phyloP scores from a whole-genome alignment of 2,113 vertebrate genomes.

The Micromys minutus region DNA sequence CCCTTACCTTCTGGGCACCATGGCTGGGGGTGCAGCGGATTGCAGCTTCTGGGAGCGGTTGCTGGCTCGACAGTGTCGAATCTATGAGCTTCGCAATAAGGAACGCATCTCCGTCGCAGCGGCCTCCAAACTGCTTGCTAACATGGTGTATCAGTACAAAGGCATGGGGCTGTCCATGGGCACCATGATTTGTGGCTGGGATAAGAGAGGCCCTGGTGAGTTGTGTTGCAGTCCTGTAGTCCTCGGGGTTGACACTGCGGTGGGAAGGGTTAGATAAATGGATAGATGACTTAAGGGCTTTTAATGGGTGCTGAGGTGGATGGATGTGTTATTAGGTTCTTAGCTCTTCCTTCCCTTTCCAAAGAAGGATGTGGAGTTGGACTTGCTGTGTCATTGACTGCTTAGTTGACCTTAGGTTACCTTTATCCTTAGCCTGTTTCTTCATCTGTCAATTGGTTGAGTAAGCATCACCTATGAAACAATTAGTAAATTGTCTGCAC shows the following conservation, averaged over 20 bases:
- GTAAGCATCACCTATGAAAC: neutral
- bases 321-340: neutral
- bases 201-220: constrained; percentile 95
- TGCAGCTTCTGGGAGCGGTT: constrained; percentile 96
- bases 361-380: neutral
- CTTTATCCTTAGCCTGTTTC: constrained; percentile 44
- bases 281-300: neutral
- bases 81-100: constrained; percentile 96
- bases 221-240: neutral
- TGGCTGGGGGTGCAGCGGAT: constrained; percentile 94
- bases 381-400: constrained; percentile 29
- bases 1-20: constrained; percentile 93
- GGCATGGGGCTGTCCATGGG: constrained; percentile 97
- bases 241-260: neutral
- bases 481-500: neutral
- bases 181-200: constrained; percentile 97
- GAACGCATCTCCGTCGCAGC: constrained; percentile 95
- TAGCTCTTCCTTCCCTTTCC: neutral
- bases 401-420: neutral
- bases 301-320: neutral
- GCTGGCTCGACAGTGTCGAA: constrained; percentile 93
- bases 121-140: constrained; percentile 95
- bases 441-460: neutral
- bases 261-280: neutral
- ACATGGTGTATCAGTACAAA: constrained; percentile 98